phyloP scores from a whole-genome alignment of 2,888 invertebrate species.

The Heliconius aoede region DNA sequence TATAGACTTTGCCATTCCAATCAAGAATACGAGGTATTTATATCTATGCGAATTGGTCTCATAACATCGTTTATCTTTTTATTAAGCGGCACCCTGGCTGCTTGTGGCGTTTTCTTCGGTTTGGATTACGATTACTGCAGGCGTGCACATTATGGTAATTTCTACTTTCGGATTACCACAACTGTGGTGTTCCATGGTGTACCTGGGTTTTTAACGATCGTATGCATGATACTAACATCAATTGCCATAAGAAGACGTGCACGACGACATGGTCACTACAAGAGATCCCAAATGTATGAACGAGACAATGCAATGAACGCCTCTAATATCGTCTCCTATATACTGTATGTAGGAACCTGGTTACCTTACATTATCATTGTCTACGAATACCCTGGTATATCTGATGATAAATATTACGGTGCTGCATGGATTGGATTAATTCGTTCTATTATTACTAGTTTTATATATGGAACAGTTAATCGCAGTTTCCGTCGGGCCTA shows the following conservation, averaged over 20 bases:
- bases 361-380: conserved; percentile 86
- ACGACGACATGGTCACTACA: conserved; percentile 81
- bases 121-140: conserved; percentile 88
- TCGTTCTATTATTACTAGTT: conserved; percentile 87
- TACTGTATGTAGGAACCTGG: conserved; percentile 86
- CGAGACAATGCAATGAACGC: conserved; percentile 85
- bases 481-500: conserved; percentile 88
- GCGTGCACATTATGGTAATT: conserved; percentile 80
- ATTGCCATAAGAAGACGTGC: conserved; percentile 79
- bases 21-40: conserved; percentile 70
- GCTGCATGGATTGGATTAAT: conserved; percentile 87
- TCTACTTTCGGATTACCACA: conserved; percentile 83
- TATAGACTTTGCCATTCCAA: conserved; percentile 82
- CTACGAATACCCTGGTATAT: conserved; percentile 74
- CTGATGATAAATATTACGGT: conserved; percentile 85
- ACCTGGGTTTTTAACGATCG: conserved; percentile 83
- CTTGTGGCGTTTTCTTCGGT: conserved; percentile 84
- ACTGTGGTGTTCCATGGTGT: conserved; percentile 83
- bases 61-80: conserved; percentile 83
- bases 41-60: conserved; percentile 77
- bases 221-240: conserved; percentile 80
- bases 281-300: conserved; percentile 84
- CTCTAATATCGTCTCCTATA: conserved; percentile 86
- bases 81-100: conserved; percentile 81
- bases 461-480: conserved; percentile 85